Conservation (phyloP, 2,888 invertebrate species). For the Chrysolina americana region DNA sequence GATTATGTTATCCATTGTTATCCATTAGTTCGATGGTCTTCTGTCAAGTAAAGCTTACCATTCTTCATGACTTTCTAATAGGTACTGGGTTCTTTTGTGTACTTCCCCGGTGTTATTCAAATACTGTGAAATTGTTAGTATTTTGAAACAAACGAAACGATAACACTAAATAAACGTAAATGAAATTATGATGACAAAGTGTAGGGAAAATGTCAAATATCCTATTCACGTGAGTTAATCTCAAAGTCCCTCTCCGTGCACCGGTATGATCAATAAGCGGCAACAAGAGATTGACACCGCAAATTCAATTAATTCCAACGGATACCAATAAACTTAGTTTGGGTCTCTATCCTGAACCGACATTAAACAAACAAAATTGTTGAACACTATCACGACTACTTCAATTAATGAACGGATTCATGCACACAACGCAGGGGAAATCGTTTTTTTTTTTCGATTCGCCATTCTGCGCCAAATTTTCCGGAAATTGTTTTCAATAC, state of each 20-base stretch:
- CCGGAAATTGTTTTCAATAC: too few species aligned
- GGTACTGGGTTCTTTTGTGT: too few species aligned
- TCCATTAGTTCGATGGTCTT: too few species aligned
- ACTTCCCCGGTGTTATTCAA: too few species aligned
- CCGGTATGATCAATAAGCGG: slow-evolving; percentile 1
- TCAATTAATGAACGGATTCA: slow-evolving; percentile 1
- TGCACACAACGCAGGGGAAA: not conserved
- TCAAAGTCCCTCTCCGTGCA: not conserved
- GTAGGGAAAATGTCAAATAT: not conserved
- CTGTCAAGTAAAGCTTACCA: too few species aligned
- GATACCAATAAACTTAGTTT: slow-evolving; percentile 11
- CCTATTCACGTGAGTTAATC: not conserved
- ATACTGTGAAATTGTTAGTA: too few species aligned
- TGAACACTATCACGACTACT: slow-evolving; percentile 7
- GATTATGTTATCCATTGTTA: too few species aligned
- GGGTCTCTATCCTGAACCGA: not conserved
- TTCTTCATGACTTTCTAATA: too few species aligned
- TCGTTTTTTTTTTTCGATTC: too few species aligned
- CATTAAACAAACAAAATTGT: not conserved
- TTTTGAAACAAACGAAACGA: too few species aligned
- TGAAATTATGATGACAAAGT: not conserved
- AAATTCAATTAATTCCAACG: slow-evolving; percentile 12
- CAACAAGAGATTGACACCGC: slow-evolving; percentile 4
- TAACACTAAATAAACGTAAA: not conserved
- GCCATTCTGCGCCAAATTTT: too few species aligned